Evolutionary conservation across 2,113 vertebrate genomes (phyloP), one percentile per base, ranked within the genome.

Genomic region (Haemorhous mexicanus): DNA sequence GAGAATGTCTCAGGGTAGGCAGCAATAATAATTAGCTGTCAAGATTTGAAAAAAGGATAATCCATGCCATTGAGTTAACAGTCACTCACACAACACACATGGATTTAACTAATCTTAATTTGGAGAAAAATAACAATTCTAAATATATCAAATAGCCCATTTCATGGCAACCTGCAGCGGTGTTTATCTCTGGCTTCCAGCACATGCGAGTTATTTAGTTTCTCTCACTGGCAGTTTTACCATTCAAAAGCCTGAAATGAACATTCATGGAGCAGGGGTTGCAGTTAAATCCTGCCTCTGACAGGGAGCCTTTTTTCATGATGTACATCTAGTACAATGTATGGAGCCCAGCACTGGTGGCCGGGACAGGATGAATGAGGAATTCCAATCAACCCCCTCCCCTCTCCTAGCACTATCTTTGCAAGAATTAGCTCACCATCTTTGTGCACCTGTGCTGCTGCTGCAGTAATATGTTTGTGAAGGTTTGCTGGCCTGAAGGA

Each of bases 41-140:
- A 97, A n/a, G 68, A 98, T 96, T 97, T 96, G 90, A 96, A 96
- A 96, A 96, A 97, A 95, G 97, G 96, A 97, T 98, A 98, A 98
- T 98, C 97, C 97, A 89, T 91, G 93, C 96, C 96, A 96, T 96
- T 96, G 95, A 97, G 96, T 97, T 97, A 98, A 97, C 96, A 97
- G 97, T 97, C 97, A 97, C 92, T 97, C 93, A 96, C 92, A 95
- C 95, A 94, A 97, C 95, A 95, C 95, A 96, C 97, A 97, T 84
- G 97, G 97, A 98, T 98, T 98, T 98, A 96, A 97, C 97, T 97
- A 96, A 98, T 98, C 97, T 98, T 98, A 98, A 98, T 98, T 97
- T 98, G 95, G 96, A 98, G 89, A 94, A 97, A 98, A 98, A 98
- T 98, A 98, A 96, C 97, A 98, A 98, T 98, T 98, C 97, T 96